Percentiles rank a stretch among this genome's conserved stretches.
phyloP scores from a whole-genome alignment of 1,140 invertebrate species.

The Diachasma alloeum region DNA sequence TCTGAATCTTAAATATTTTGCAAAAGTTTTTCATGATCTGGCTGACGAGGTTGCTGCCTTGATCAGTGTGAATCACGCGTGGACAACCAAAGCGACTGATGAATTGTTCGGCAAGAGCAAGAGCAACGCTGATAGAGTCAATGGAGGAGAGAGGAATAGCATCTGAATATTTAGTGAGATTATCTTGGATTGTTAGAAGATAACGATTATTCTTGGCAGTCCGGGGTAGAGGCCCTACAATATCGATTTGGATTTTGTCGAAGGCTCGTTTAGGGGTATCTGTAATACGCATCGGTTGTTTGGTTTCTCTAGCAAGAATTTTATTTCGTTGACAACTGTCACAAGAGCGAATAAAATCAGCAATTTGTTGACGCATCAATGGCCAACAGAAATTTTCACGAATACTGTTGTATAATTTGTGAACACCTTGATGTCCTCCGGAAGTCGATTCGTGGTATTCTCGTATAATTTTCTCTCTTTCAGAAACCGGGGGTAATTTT shows the following conservation, averaged over 20 bases:
- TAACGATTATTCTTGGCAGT: too few relatives aligned
- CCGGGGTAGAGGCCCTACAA: slow-evolving; percentile 35
- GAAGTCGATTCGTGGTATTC: slow-evolving; percentile 32
- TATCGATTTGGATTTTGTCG: slow-evolving; percentile 35
- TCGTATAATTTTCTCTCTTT: slow-evolving; percentile 17
- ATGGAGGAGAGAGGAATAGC: too few relatives aligned
- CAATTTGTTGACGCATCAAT: slow-evolving; percentile 1
- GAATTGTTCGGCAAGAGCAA: too few relatives aligned
- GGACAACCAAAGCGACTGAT: too few relatives aligned
- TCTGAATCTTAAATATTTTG: too few relatives aligned
- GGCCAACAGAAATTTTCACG: slow-evolving; percentile 28
- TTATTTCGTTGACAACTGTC: slow-evolving; percentile 44
- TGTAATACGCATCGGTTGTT: too few relatives aligned
- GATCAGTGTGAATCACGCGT: too few relatives aligned
- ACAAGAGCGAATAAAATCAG: slow-evolving; percentile 41
- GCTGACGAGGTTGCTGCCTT: too few relatives aligned
- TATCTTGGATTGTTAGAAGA: slow-evolving; percentile 34
- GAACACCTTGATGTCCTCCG: slow-evolving; percentile 29
- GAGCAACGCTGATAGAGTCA: too few relatives aligned
- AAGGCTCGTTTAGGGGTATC: slow-evolving; percentile 35
- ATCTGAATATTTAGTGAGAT: slow-evolving; percentile 34
- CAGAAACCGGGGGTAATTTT: not conserved
- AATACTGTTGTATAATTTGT: slow-evolving; percentile 21
- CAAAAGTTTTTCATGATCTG: too few relatives aligned
- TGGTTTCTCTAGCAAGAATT: too few relatives aligned